Evolutionary conservation across 2,888 invertebrate species (phyloP).

Genomic region (Podotricha telesiphe): DNA sequence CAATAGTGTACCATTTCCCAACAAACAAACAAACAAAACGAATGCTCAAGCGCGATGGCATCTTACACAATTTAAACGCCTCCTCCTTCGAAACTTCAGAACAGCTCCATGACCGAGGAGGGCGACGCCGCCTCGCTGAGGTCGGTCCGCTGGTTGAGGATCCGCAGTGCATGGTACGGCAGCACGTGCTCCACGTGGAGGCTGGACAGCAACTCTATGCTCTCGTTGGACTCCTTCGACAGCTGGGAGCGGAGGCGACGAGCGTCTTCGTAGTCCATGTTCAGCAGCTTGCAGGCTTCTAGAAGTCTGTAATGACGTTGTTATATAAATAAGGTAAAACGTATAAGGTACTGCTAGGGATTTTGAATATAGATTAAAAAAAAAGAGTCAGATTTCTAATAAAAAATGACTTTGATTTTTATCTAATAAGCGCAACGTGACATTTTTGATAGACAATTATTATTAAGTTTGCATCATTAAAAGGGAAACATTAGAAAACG

Average conservation of each 20-base stretch:
- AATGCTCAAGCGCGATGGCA: slow-evolving; percentile 19
- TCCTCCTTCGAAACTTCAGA: slow-evolving; percentile 69
- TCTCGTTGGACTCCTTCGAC: slow-evolving; percentile 50
- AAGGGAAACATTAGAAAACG: no score
- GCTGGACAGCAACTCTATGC: slow-evolving; percentile 43
- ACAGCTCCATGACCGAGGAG: slow-evolving; percentile 70
- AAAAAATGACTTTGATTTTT: no score
- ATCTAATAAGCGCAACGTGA: no score
- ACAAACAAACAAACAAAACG: not conserved
- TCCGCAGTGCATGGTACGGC: slow-evolving; percentile 55
- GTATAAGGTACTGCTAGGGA: no score
- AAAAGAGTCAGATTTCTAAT: no score
- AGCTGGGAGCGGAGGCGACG: slow-evolving; percentile 88
- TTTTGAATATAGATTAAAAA: no score
- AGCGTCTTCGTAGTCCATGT: slow-evolving; percentile 90
- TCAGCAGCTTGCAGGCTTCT: slow-evolving; percentile 90
- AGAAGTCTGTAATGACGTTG: slow-evolving; percentile 85
- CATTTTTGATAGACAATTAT: no score
- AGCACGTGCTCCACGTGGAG: slow-evolving; percentile 53
- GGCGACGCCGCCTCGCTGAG: slow-evolving; percentile 59
- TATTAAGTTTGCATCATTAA: no score
- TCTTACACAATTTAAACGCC: slow-evolving; percentile 52
- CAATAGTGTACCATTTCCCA: not conserved
- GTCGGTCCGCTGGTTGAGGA: slow-evolving; percentile 75
- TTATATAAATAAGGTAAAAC: no score